Conservation (phyloP, 2,113 vertebrate genomes). For the Cisticola juncidis region DNA sequence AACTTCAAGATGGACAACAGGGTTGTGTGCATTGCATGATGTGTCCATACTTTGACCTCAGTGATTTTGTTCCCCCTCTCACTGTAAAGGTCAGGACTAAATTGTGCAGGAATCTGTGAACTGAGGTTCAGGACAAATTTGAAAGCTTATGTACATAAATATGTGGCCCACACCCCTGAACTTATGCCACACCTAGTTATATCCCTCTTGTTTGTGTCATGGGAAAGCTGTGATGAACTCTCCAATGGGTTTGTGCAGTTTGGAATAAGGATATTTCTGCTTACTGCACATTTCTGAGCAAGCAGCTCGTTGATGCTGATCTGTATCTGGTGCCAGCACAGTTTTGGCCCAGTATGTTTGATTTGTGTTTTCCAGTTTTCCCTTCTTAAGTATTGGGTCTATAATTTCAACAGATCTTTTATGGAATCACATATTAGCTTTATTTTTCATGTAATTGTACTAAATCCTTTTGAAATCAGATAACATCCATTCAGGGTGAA, state of each 20-base stretch:
- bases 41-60: neutral
- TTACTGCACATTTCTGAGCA: neutral
- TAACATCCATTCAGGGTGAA: slow-evolving; percentile 12
- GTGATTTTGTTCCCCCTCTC: neutral
- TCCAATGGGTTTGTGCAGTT: neutral
- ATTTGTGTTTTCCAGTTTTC: slow-evolving; percentile 36
- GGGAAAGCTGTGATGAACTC: neutral
- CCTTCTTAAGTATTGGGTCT: slow-evolving; percentile 16
- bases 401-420: slow-evolving; percentile 30
- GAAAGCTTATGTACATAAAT: neutral
- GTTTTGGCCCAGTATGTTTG: slow-evolving; percentile 10
- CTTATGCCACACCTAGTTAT: neutral
- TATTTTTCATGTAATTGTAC: slow-evolving; percentile 28
- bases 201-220: neutral
- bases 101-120: neutral
- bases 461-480: slow-evolving; percentile 25
- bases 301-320: neutral
- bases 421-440: slow-evolving; percentile 5
- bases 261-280: neutral
- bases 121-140: neutral
- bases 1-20: neutral
- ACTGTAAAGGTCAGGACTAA: neutral
- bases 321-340: neutral
- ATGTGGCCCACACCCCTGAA: slow-evolving; percentile 30
- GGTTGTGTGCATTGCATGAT: neutral